phyloP scores from a whole-genome alignment of 2,797 vertebrate genomes.

The Tapera naevia region DNA sequence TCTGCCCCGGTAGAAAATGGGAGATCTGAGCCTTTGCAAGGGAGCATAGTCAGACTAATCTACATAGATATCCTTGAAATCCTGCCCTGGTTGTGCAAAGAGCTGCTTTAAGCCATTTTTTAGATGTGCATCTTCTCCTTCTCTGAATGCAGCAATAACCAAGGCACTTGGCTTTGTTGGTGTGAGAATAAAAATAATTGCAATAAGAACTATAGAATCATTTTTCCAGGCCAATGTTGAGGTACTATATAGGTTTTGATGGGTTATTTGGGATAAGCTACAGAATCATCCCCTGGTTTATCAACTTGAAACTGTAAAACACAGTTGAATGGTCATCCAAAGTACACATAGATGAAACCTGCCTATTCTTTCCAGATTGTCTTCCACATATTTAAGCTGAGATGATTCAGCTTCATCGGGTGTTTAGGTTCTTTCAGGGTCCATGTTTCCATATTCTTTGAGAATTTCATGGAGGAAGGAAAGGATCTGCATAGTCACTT shows the following conservation, averaged over 20 bases:
- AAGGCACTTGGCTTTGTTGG: neutral
- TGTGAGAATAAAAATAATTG: neutral
- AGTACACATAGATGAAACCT: neutral
- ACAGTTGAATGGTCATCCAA: neutral
- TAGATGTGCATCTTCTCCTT: neutral
- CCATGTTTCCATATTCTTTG: neutral
- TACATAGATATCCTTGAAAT: neutral
- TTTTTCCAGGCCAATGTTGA: neutral
- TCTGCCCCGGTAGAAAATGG: neutral
- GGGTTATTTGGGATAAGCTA: neutral
- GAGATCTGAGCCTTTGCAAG: neutral
- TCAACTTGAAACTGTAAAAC: neutral
- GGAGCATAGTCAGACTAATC: neutral
- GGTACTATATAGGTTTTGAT: neutral
- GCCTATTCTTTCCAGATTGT: neutral
- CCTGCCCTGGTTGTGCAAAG: neutral
- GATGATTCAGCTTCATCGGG: neutral
- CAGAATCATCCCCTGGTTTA: neutral
- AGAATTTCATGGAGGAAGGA: neutral
- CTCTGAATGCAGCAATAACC: neutral
- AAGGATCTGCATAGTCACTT: neutral
- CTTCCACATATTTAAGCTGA: neutral
- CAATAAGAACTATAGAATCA: neutral
- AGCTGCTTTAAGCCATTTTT: neutral
- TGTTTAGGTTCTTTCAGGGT: neutral